Evolutionary conservation across 2,797 vertebrate species (phyloP).

Genomic region (Acrossocheilus wenchowensis): DNA sequence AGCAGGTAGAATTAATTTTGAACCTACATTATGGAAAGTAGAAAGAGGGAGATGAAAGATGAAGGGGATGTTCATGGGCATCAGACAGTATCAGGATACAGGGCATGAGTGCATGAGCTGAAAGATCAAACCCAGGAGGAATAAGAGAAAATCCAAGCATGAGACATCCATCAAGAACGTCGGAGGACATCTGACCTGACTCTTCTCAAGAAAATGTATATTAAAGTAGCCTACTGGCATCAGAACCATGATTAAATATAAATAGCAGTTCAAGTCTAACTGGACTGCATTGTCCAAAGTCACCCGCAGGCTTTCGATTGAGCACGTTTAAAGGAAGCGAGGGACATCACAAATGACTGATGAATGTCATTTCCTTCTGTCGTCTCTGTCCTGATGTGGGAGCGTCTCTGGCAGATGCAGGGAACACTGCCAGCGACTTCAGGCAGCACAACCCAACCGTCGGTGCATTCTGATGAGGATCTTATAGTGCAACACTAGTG

Average conservation of each 20-base stretch:
- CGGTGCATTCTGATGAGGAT: slow-evolving; percentile 69
- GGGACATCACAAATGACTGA: slow-evolving; percentile 66
- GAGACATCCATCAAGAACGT: slow-evolving; percentile 14
- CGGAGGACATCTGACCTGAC: neutral
- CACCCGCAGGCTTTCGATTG: slow-evolving; percentile 11
- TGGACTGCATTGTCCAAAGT: slow-evolving; percentile 28
- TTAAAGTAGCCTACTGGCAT: slow-evolving; percentile 11
- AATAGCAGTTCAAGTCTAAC: neutral
- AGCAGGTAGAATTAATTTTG: slow-evolving; percentile 19
- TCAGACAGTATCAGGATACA: neutral
- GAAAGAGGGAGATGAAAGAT: slow-evolving; percentile 4
- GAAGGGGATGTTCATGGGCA: neutral
- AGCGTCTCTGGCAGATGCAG: neutral
- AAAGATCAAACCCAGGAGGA: slow-evolving; percentile 2
- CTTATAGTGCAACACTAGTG: slow-evolving; percentile 16
- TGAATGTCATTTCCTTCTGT: slow-evolving; percentile 68
- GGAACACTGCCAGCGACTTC: slow-evolving; percentile 44
- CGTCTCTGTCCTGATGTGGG: slow-evolving; percentile 54
- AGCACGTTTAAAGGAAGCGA: slow-evolving; percentile 64
- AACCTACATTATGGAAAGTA: slow-evolving; percentile 1
- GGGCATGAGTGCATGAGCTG: neutral
- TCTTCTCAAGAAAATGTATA: neutral
- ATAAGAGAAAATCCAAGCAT: neutral
- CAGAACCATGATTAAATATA: neutral
- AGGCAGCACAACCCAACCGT: slow-evolving; percentile 58